Base-by-base conservation (phyloP, 2,888 invertebrate species). In the Cheilosia variabilis region DNA sequence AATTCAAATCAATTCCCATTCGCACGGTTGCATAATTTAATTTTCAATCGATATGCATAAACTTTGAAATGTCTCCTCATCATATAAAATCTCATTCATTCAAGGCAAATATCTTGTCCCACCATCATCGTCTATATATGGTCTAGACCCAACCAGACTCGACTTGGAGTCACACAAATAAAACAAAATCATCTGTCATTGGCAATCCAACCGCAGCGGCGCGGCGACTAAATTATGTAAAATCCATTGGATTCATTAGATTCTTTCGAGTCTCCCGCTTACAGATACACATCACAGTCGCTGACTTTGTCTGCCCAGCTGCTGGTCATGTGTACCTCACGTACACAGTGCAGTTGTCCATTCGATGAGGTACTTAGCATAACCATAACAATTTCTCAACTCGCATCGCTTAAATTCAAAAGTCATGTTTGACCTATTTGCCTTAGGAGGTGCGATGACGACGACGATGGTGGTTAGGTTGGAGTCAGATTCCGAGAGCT, bases 181-280 rank as follows among this genome's bases (percentile, higher is more conserved):
- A 60, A 76, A 53, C 31, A 72, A 68, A 76, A 52, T 76, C 81
- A 72, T 81, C 86, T 81, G 81, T 86, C 86, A 81, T 77, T 81
- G 81, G 86, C 81, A 86, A 77, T 81, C 66, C 81, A 55, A 86
- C 76, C 77, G 72, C 81, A 71, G 52, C 52, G 19, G 5, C 15
- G 17, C 60, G 19, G 66, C 37, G 76, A 81, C 76, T 81, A 72
- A 86, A 86, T 86, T 86, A 86, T 81, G 86, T 68, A 89, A 89
- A 88, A 89, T 89, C 90, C 90, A 90, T 90, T 90, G 90, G 90
- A 89, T 89, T 89, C 90, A 90, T 89, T 89, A 90, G 90, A 89
- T 89, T 89, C 88, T 89, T 88, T 52, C 89, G 88, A 87, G 87
- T 87, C 87, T 87, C 76, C 75, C 87, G 66, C 15, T 60, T 47